Conservation (phyloP, 2,888 invertebrate genomes). For the Cephus sareptanus region DNA sequence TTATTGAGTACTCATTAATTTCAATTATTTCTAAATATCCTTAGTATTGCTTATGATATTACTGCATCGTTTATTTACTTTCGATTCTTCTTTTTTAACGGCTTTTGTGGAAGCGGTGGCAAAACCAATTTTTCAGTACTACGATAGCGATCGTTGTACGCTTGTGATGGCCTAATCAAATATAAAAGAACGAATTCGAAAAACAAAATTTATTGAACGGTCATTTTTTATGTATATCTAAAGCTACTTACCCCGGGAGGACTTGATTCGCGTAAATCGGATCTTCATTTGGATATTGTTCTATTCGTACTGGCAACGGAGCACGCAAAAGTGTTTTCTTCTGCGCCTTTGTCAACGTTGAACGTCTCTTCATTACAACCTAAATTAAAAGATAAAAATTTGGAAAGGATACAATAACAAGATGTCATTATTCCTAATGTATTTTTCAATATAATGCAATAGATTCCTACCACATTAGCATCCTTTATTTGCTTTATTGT, state of each 20-base stretch:
- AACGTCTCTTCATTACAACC: slow-evolving; percentile 37
- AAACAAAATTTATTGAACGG: not conserved
- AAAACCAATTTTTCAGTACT: not conserved
- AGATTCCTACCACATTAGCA: not conserved
- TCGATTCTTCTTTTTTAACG: not conserved
- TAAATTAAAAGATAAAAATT: slow-evolving; percentile 10
- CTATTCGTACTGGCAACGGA: slow-evolving; percentile 26
- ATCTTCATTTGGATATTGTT: slow-evolving; percentile 26
- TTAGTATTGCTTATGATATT: not conserved
- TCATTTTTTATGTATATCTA: not conserved
- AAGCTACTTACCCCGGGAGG: slow-evolving; percentile 22
- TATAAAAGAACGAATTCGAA: not conserved
- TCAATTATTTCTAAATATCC: not conserved
- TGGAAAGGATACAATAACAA: not conserved
- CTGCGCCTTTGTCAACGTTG: slow-evolving; percentile 32
- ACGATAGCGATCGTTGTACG: not conserved
- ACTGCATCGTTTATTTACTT: not conserved
- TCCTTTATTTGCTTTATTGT: not conserved
- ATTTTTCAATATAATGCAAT: not conserved
- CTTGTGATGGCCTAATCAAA: not conserved
- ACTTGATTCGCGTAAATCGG: slow-evolving; percentile 26
- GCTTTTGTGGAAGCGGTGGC: not conserved
- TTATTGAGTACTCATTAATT: not conserved
- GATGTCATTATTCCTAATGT: not conserved
- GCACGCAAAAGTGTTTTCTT: slow-evolving; percentile 34